These are phyloP conservation scores for Dasyornis broadbenti DNA, from an alignment of 2,113 vertebrate genomes.

Conservation along the genomic window DNA sequence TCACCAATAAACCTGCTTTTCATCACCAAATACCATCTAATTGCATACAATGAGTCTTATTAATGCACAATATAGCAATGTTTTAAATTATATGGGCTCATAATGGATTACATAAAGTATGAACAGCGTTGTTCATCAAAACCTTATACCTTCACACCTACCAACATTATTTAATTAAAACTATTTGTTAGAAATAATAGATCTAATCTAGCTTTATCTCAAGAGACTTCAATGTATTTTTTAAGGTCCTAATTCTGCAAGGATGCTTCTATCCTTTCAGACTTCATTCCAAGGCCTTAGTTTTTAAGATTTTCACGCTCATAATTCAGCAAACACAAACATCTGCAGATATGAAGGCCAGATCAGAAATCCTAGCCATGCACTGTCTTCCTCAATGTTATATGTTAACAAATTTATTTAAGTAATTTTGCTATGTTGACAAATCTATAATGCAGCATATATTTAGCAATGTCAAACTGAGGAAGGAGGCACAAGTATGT, in stretches of 20 bases:
- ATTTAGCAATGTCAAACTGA: neutral
- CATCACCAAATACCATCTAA: neutral
- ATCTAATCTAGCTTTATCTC: neutral
- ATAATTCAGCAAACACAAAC: neutral
- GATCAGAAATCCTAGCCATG: neutral
- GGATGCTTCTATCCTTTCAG: neutral
- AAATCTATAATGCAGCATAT: neutral
- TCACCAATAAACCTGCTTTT: neutral
- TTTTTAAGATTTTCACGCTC: neutral
- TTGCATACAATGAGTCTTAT: neutral
- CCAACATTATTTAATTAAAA: neutral
- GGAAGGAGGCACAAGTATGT: rapidly evolving
- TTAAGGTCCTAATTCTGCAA: neutral
- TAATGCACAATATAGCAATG: neutral
- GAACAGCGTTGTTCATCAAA: neutral
- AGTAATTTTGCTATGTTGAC: neutral
- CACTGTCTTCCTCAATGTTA: neutral
- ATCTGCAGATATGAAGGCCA: neutral
- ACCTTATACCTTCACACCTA: neutral
- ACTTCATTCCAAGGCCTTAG: neutral
- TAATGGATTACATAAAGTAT: neutral
- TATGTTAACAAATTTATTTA: neutral
- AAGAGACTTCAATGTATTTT: neutral
- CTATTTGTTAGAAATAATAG: neutral
- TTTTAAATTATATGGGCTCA: neutral